Evolutionary conservation across 2,888 invertebrate genomes (phyloP), one percentile per base, ranked within the genome.

Genomic region (Nebria brevicollis): DNA sequence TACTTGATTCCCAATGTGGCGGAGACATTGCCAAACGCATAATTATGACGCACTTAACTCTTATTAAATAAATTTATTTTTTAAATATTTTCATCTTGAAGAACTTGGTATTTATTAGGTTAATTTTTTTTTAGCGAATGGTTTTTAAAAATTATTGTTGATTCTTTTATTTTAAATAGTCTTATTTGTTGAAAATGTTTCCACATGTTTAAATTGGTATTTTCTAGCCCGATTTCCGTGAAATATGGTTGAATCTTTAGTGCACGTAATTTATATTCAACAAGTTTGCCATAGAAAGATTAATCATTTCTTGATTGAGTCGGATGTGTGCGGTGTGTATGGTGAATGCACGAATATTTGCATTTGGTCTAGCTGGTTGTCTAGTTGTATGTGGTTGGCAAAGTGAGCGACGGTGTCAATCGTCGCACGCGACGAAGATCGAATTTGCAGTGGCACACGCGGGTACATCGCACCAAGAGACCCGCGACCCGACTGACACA

Each of bases 1-100:
- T 89, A 82, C 92, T 92, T 1, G 92, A 91, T 83, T 92, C 90
- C 92, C 92, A 92, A 82, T 91, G 90, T 7, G 90, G 89, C 43
- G 90, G 88, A 89, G 90, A 90, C 83, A 84, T 85, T 74, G 41
- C 75, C 26, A 41, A 66, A 66, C 77, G 64, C 77, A 68, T 82
- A 74, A 43, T 72, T 74, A 34, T 4, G 34, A 2, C 2, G 34
- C 34, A 34, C 34, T 34, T 34, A 34, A 4, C 5, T 34, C 1
- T 34, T 34, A 34, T 34, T 34, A 34, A 1, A 4, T 4, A 0
- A 34, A 34, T 34, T 34, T 34, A 34, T 34, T 34, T 34, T 34
- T 34, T 34, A 34, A 20, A 20, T 20, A 20, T 20, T 20, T 34
- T 34, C 34, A 5, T 5, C 34, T 34, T 34, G 34, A 34, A 5